A percentile compares a stretch with the other conserved stretches of the same genome.
Evolutionary conservation across 2,113 vertebrate species (phyloP).

Genomic region (Phyllostomus hastatus): DNA sequence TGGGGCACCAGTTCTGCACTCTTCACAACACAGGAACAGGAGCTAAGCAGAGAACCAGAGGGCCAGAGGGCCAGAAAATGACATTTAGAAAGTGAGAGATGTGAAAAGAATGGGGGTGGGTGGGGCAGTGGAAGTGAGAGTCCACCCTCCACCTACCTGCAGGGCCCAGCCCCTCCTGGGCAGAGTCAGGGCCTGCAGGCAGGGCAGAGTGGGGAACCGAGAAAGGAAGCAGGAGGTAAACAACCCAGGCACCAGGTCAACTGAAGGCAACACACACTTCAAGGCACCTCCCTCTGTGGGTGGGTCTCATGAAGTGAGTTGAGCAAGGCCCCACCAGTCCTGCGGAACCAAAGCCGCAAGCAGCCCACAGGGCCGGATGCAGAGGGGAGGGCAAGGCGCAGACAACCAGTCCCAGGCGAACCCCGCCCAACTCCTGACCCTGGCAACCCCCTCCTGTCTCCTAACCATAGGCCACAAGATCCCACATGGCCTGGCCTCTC

Average conservation of each 20-base stretch:
- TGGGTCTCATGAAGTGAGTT: accelerated
- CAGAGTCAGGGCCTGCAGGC: neutral
- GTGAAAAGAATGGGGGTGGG: neutral
- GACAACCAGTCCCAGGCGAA: neutral
- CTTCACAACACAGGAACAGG: neutral
- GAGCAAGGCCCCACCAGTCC: neutral
- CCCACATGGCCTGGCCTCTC: neutral
- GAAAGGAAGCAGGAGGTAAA: neutral
- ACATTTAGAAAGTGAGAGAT: neutral
- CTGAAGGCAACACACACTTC: neutral
- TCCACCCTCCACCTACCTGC: neutral
- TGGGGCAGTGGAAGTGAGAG: neutral
- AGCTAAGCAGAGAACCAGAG: neutral
- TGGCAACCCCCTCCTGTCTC: neutral
- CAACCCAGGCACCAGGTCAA: neutral
- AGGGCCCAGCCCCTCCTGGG: neutral
- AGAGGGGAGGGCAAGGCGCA: neutral
- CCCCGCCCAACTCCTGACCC: neutral
- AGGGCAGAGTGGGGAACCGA: neutral
- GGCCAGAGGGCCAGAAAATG: neutral
- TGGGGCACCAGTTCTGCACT: neutral
- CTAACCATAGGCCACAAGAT: slow-evolving; percentile 22
- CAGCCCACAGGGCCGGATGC: too few relatives aligned
- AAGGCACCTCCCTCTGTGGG: neutral
- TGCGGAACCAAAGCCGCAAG: neutral